A percentile compares a stretch with the other conserved stretches of the same genome.
Conservation (phyloP, 2,888 invertebrate genomes). For the Phengaris arion region DNA sequence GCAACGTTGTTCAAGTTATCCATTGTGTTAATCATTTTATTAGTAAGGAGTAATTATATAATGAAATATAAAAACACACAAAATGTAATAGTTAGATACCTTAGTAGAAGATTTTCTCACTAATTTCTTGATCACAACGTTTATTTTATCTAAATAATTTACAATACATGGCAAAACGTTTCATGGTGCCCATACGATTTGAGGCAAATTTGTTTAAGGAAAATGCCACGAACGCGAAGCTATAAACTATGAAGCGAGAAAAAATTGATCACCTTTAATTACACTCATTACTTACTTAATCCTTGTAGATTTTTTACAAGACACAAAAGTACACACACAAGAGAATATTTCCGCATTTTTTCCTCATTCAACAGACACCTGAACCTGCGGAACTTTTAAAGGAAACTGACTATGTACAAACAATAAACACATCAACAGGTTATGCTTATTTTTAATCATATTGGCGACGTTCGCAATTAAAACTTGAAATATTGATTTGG, state of each 20-base stretch:
- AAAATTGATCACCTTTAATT: not conserved
- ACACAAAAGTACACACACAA: not conserved
- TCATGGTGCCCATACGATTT: no score
- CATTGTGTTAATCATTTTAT: no score
- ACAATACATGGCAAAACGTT: no score
- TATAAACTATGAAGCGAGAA: not conserved
- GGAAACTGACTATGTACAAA: not conserved
- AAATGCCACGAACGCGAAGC: not conserved
- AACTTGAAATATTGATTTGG: not conserved
- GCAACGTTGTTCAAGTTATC: no score
- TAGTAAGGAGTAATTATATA: no score
- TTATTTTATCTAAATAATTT: no score
- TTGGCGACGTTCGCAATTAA: not conserved
- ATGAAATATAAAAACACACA: no score
- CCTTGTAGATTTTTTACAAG: not conserved
- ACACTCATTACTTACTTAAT: not conserved
- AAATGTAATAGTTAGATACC: no score
- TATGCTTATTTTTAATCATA: slow-evolving; percentile 12
- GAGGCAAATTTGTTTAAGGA: no score
- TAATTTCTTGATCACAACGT: no score
- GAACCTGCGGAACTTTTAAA: not conserved
- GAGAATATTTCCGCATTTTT: slow-evolving; percentile 2
- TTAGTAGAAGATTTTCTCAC: no score
- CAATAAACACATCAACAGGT: slow-evolving; percentile 1
- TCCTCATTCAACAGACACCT: not conserved